Percentiles rank a stretch among this genome's conserved stretches.
Evolutionary conservation across 1,140 invertebrate genomes (phyloP).

Genomic region (Carposina sasakii): DNA sequence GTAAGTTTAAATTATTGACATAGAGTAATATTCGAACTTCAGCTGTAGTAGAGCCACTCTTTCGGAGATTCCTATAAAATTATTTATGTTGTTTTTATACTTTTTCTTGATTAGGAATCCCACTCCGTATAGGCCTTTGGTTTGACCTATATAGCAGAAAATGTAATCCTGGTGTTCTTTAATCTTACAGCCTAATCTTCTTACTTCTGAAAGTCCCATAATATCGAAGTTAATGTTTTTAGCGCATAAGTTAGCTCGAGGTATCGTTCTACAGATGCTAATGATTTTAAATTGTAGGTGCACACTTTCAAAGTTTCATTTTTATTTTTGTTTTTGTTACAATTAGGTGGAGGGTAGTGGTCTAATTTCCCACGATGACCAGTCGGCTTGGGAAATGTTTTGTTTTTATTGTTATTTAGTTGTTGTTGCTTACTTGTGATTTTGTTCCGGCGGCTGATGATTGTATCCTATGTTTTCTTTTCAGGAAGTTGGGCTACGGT

Average conservation of each 20-base stretch:
- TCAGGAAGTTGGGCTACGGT: slow-evolving; percentile 12
- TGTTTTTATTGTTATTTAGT: no score
- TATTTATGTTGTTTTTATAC: neutral
- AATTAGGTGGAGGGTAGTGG: slow-evolving; percentile 30
- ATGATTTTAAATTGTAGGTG: slow-evolving; percentile 27
- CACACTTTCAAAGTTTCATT: slow-evolving; percentile 20
- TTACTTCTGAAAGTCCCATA: slow-evolving; percentile 15
- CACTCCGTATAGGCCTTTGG: slow-evolving; percentile 13
- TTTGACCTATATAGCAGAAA: slow-evolving; percentile 11
- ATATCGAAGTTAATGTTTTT: slow-evolving; percentile 19
- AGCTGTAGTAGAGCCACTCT: neutral
- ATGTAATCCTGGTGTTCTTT: slow-evolving; percentile 14
- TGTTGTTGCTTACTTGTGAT: slow-evolving; percentile 11
- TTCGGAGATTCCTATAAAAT: neutral
- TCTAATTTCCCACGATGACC: slow-evolving; percentile 27
- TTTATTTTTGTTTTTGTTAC: slow-evolving; percentile 14
- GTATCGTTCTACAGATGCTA: slow-evolving; percentile 18
- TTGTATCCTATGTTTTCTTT: slow-evolving; percentile 16
- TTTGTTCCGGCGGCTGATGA: slow-evolving; percentile 25
- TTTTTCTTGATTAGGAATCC: slow-evolving; percentile 9
- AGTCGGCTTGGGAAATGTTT: slow-evolving; percentile 29
- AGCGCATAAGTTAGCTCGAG: slow-evolving; percentile 21
- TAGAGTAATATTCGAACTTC: no score
- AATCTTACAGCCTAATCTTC: slow-evolving; percentile 14
- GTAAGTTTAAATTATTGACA: no score